Percentiles rank a stretch among this genome's conserved stretches.
Evolutionary conservation across 2,888 invertebrate species (phyloP).

Genomic region (Bembecia ichneumoniformis): DNA sequence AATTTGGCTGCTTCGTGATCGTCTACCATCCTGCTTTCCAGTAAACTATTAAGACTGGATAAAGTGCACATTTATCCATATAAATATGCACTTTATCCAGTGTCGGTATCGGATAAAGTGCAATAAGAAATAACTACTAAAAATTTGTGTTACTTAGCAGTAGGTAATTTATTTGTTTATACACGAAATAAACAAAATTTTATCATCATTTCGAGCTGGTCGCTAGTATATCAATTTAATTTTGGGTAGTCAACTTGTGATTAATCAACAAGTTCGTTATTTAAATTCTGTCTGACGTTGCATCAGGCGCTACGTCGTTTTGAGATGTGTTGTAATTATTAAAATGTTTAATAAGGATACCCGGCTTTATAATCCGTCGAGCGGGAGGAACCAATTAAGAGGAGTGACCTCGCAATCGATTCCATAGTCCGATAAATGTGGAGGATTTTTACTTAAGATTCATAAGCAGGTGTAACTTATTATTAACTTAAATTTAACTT

Average conservation of each 20-base stretch:
- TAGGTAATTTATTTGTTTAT: no score
- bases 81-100: no score
- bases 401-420: slow-evolving; percentile 30
- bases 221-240: background rate
- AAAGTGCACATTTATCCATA: no score
- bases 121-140: no score
- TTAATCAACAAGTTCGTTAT: background rate
- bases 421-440: slow-evolving; percentile 15
- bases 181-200: no score
- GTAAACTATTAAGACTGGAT: no score
- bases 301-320: background rate
- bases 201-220: background rate
- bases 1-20: no score
- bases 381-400: slow-evolving; percentile 24
- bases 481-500: no score
- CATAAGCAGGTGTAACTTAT: slow-evolving; percentile 15
- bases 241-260: background rate
- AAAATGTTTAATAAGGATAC: slow-evolving; percentile 15
- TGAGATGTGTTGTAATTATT: slow-evolving; percentile 7
- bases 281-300: background rate
- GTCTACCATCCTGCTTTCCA: no score
- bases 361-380: slow-evolving; percentile 9
- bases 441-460: slow-evolving; percentile 7
- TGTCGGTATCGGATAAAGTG: no score
- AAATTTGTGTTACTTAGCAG: no score